phyloP scores from a whole-genome alignment of 2,797 vertebrate genomes.

The Coranthus polyacanthus region DNA sequence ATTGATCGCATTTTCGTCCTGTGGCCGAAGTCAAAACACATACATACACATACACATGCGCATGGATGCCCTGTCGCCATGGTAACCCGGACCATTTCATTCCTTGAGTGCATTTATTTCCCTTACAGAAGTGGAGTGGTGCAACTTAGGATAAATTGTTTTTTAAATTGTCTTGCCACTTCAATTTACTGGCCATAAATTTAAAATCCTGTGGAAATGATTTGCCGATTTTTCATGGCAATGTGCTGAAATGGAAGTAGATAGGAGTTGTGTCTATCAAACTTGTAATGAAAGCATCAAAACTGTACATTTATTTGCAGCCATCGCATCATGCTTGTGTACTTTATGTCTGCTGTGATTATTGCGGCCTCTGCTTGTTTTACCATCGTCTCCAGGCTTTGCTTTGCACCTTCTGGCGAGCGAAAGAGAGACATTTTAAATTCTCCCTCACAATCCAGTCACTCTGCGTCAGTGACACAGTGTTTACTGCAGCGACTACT shows the following conservation, averaged over 20 bases:
- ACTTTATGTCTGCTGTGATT: slow-evolving; percentile 12
- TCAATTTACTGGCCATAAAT: slow-evolving; percentile 81
- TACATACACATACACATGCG: slow-evolving; percentile 9
- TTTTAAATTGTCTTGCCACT: slow-evolving; percentile 84
- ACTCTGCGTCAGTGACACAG: slow-evolving; percentile 11
- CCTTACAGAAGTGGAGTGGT: slow-evolving; percentile 70
- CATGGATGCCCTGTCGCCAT: slow-evolving; percentile 74
- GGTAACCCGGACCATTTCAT: slow-evolving; percentile 75
- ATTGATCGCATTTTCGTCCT: slow-evolving; percentile 65
- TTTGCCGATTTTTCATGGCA: slow-evolving; percentile 66
- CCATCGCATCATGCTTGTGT: neutral
- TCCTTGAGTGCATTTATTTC: slow-evolving; percentile 73
- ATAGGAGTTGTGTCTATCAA: slow-evolving; percentile 44
- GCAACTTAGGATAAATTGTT: slow-evolving; percentile 85
- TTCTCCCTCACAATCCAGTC: slow-evolving; percentile 5
- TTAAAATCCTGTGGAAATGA: slow-evolving; percentile 75
- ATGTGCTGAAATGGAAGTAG: slow-evolving; percentile 64
- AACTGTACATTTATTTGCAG: slow-evolving; percentile 31
- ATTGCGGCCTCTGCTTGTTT: neutral
- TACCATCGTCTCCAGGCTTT: slow-evolving; percentile 12
- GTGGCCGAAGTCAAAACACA: slow-evolving; percentile 46
- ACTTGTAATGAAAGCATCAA: slow-evolving; percentile 36
- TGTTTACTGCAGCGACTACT: slow-evolving; percentile 5
- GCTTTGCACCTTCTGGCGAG: slow-evolving; percentile 30
- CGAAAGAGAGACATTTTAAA: neutral